phyloP scores from a whole-genome alignment of 2,113 vertebrate species.

The Acrocephalus kingi region DNA sequence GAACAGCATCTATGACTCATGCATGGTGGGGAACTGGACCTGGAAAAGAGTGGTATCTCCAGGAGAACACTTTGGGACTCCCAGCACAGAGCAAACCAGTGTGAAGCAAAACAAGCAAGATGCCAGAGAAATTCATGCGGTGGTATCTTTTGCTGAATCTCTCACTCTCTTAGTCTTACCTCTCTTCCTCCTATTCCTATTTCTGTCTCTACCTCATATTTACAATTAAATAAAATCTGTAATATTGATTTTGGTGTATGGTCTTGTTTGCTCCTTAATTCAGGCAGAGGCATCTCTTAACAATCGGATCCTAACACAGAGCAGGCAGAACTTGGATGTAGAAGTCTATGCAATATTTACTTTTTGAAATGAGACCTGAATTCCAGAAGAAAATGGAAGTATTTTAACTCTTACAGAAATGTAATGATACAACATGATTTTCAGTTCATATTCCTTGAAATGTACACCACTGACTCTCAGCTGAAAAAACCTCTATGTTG shows the following conservation, averaged over 20 bases:
- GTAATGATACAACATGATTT: not conserved
- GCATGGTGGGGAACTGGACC: not conserved
- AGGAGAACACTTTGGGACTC: not conserved
- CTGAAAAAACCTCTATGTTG: not conserved
- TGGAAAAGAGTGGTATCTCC: not conserved
- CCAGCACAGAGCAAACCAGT: rapidly evolving
- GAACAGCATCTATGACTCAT: not conserved
- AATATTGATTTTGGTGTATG: not conserved
- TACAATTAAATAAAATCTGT: not conserved
- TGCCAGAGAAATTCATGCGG: not conserved
- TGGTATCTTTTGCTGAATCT: not conserved
- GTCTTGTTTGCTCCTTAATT: not conserved
- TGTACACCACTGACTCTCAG: not conserved
- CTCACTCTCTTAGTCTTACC: not conserved
- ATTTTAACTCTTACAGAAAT: not conserved
- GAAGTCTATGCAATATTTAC: not conserved
- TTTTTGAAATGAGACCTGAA: not conserved
- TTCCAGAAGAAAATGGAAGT: not conserved
- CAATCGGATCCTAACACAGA: rapidly evolving
- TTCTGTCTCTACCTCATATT: not conserved
- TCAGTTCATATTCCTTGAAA: not conserved
- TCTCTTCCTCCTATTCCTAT: not conserved
- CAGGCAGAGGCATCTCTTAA: not conserved
- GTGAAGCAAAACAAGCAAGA: not conserved
- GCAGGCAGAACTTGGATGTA: not conserved